Percentiles rank a stretch among this genome's conserved stretches.
Conservation (phyloP, 2,888 invertebrate species). For the Hirtodrosophila trivittata region DNA sequence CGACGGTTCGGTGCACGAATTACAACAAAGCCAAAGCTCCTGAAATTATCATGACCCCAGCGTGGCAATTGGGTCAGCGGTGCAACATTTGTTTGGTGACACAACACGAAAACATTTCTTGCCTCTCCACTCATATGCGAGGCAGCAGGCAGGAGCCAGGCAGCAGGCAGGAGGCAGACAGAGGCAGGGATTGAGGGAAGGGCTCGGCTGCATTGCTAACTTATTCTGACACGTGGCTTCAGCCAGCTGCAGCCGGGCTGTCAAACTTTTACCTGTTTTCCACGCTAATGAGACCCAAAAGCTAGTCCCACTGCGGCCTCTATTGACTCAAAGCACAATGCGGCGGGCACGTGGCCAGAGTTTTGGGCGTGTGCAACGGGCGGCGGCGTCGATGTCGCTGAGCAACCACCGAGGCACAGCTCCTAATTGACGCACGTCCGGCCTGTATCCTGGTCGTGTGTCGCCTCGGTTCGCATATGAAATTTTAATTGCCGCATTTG, state of each 20-base stretch:
- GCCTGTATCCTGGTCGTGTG: slow-evolving; percentile 58
- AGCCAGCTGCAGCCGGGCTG: slow-evolving; percentile 37
- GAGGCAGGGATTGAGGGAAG: background rate
- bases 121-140: background rate
- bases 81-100: slow-evolving; percentile 71
- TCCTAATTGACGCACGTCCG: slow-evolving; percentile 71
- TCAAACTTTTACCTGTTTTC: slow-evolving; percentile 46
- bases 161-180: background rate
- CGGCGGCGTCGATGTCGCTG: slow-evolving; percentile 18
- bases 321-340: slow-evolving; percentile 62
- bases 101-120: slow-evolving; percentile 58
- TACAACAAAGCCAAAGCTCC: slow-evolving; percentile 71
- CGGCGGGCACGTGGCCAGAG: slow-evolving; percentile 58
- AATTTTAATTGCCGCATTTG: slow-evolving; percentile 72
- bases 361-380: slow-evolving; percentile 60
- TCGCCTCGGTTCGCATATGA: slow-evolving; percentile 46
- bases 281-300: slow-evolving; percentile 58
- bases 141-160: too few species aligned
- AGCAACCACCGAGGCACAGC: slow-evolving; percentile 57
- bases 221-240: slow-evolving; percentile 59
- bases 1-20: slow-evolving; percentile 61
- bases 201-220: background rate
- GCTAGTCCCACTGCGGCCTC: slow-evolving; percentile 14
- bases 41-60: slow-evolving; percentile 74
- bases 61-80: slow-evolving; percentile 71